Conservation (phyloP, 1,140 invertebrate species). For the Hydropsyche tenuis region DNA sequence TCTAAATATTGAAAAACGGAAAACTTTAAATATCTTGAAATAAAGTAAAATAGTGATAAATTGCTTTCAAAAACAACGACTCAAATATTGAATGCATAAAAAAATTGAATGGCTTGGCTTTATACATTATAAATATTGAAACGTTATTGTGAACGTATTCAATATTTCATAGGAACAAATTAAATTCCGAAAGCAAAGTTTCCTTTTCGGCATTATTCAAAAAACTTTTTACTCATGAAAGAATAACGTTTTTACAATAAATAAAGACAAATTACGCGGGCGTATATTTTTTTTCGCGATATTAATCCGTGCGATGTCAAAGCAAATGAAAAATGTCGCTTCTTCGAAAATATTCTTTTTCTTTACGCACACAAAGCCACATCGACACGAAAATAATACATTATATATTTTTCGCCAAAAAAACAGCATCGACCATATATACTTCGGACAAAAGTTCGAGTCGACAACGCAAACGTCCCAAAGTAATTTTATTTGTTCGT, state of each 20-base stretch:
- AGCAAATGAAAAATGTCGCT: conserved; percentile 11
- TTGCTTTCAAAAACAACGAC: too few relatives aligned
- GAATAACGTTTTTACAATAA: conserved; percentile 9
- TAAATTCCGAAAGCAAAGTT: too few relatives aligned
- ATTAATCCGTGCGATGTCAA: conserved; percentile 11
- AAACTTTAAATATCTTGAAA: too few relatives aligned
- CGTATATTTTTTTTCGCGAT: not conserved
- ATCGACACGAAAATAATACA: not conserved
- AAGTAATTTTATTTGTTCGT: conserved; percentile 26
- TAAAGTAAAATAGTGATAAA: too few relatives aligned
- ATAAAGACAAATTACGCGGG: not conserved
- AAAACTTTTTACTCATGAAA: not conserved
- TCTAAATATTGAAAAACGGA: too few relatives aligned
- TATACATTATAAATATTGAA: too few relatives aligned
- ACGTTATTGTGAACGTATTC: too few relatives aligned
- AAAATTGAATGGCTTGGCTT: too few relatives aligned
- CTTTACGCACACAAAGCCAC: not conserved
- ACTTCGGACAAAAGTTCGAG: conserved; percentile 3
- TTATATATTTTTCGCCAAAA: not conserved
- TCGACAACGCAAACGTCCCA: conserved; percentile 16
- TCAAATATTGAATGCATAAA: too few relatives aligned
- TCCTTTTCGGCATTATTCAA: too few relatives aligned
- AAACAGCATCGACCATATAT: not conserved
- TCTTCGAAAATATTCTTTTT: conserved; percentile 6
- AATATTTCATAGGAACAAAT: too few relatives aligned